Conservation (phyloP, 2,113 vertebrate genomes). For the Scortum barcoo region DNA sequence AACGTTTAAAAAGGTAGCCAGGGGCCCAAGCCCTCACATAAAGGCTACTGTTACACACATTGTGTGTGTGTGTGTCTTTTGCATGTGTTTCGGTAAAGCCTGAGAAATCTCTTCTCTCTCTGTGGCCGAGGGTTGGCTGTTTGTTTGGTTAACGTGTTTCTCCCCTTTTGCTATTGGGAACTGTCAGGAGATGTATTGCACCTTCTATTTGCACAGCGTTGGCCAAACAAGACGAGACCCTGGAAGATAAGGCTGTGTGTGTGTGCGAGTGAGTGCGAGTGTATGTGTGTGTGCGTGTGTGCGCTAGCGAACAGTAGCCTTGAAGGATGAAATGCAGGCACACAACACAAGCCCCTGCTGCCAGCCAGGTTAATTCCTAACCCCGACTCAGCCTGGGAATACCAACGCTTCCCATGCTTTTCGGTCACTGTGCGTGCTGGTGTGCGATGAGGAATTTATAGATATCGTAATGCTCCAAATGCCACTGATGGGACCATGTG, state of each 20-base stretch:
- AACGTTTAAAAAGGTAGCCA: constrained; percentile 80
- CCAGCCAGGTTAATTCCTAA: constrained; percentile 82
- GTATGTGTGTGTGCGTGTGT: constrained; percentile 52
- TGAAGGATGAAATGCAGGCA: constrained; percentile 83
- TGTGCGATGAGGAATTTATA: constrained; percentile 25
- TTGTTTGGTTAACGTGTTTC: constrained; percentile 81
- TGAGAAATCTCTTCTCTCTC: constrained; percentile 79
- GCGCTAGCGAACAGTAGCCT: constrained; percentile 71
- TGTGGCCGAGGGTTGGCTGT: constrained; percentile 79
- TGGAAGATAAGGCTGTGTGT: constrained; percentile 81
- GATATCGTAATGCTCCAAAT: constrained; percentile 5
- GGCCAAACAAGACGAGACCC: constrained; percentile 84
- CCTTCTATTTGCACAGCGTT: constrained; percentile 83
- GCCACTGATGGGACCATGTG: background rate
- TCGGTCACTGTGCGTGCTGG: background rate
- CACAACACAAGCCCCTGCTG: constrained; percentile 62
- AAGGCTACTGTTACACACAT: constrained; percentile 76
- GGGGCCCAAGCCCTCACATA: constrained; percentile 67
- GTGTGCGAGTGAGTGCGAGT: constrained; percentile 52
- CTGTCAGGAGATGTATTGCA: constrained; percentile 85
- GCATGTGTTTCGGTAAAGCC: constrained; percentile 70
- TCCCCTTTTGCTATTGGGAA: constrained; percentile 81
- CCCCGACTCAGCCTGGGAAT: constrained; percentile 75
- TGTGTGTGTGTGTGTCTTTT: constrained; percentile 18
- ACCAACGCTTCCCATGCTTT: constrained; percentile 70